Percentiles rank a stretch among this genome's conserved stretches.
phyloP scores from a whole-genome alignment of 2,113 vertebrate species.

The Vicugna pacos region DNA sequence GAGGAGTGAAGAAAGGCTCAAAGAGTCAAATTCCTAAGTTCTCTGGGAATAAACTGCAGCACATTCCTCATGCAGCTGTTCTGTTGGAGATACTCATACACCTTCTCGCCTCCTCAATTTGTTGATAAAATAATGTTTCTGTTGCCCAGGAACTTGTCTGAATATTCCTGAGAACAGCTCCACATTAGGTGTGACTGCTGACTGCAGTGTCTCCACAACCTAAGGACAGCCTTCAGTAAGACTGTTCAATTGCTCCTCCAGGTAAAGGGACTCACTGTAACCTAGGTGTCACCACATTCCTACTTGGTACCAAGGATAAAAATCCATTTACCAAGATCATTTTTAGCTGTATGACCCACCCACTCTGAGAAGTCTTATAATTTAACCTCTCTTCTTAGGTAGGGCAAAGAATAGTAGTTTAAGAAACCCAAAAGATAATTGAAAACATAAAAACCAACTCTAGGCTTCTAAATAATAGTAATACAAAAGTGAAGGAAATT shows the following conservation, averaged over 20 bases:
- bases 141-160: slow-evolving; percentile 72
- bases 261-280: neutral
- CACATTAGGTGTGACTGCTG: slow-evolving; percentile 67
- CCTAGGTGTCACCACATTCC: neutral
- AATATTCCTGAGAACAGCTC: slow-evolving; percentile 55
- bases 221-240: slow-evolving; percentile 41
- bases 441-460: neutral
- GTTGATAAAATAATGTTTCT: slow-evolving; percentile 81
- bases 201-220: slow-evolving; percentile 69
- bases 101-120: slow-evolving; percentile 78
- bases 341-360: neutral
- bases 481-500: neutral
- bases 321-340: neutral
- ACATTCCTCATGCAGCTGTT: slow-evolving; percentile 77
- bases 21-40: slow-evolving; percentile 17
- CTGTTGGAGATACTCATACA: slow-evolving; percentile 44
- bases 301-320: neutral
- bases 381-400: slow-evolving; percentile 10
- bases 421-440: neutral
- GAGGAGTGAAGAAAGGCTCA: neutral
- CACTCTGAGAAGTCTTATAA: neutral
- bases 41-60: slow-evolving; percentile 53
- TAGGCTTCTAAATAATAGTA: neutral
- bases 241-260: neutral
- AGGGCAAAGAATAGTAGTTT: slow-evolving; percentile 22